phyloP scores from a whole-genome alignment of 2,797 vertebrate genomes.

The Scarus forsteni region DNA sequence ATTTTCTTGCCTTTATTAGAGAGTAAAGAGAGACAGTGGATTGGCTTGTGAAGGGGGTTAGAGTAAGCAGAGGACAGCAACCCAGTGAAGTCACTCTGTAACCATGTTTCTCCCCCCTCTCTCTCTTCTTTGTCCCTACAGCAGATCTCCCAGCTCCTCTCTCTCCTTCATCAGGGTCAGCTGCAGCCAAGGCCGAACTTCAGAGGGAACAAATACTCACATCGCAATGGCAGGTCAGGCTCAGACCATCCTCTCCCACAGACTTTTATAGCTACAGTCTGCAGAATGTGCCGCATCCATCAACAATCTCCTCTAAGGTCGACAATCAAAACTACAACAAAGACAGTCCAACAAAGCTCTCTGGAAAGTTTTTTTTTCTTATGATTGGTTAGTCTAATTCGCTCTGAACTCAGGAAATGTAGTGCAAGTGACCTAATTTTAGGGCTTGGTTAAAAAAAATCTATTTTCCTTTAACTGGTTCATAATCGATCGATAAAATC shows the following conservation, averaged over 20 bases:
- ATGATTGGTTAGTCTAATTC: too few relatives aligned
- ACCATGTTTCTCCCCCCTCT: background rate
- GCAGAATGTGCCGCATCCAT: background rate
- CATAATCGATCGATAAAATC: too few relatives aligned
- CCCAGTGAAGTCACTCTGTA: background rate
- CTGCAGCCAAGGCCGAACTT: conserved; percentile 96
- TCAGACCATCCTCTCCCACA: background rate
- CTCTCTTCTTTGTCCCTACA: conserved; percentile 82
- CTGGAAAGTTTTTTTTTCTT: too few relatives aligned
- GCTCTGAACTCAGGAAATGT: too few relatives aligned
- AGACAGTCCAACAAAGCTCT: background rate
- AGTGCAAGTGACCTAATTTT: too few relatives aligned
- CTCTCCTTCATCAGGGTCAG: conserved; percentile 94
- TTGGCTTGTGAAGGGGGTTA: too few relatives aligned
- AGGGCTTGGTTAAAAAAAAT: too few relatives aligned
- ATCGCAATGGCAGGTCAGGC: conserved; percentile 86
- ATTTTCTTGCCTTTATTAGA: too few relatives aligned
- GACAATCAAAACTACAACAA: conserved; percentile 4
- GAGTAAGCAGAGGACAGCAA: too few relatives aligned
- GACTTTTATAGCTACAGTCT: background rate
- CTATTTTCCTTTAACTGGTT: too few relatives aligned
- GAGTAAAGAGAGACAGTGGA: too few relatives aligned
- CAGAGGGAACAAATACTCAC: conserved; percentile 95
- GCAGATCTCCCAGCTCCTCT: conserved; percentile 99
- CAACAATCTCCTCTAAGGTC: background rate